Base-by-base conservation (phyloP, 2,797 vertebrate genomes). In the Thaleichthys pacificus region DNA sequence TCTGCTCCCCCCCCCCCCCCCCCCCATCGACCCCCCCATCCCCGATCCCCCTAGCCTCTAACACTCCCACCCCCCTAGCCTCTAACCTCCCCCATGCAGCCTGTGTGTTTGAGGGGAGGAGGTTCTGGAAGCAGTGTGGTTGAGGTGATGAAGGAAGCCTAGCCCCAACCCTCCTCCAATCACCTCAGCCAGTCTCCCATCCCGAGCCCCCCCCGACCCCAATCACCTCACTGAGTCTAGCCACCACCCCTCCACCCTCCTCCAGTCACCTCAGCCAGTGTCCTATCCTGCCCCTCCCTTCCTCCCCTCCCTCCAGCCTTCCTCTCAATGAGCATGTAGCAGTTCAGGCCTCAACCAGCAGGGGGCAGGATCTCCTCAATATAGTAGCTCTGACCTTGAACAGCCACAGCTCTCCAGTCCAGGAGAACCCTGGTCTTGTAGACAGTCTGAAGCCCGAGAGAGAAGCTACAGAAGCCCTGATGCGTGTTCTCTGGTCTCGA, bases 241-340 rank as follows among this genome's bases (percentile, higher is more conserved):
- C 38, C 38, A 42, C 24, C 17, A 49, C 66, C 56, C 68, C 56
- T 61, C 71, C 70, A 75, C 64, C 17, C 22, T 61, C 35, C 77
- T 81, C 6, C 11, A 24, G 61, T 79, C 76, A 66, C 71, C 32
- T 62, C 77, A 65, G 77, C 42, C 38, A 47, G 2, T 7, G 57
- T 32, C 47, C 63, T 79, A 4, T 72, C 30, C 61, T 66, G 75
- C 78, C 69, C 35, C 68, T 80, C 78, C 54, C 9, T 38, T 70
- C 58, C 7, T 80, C 78, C 54, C 32, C 47, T 71, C 58, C 7
- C 42, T 47, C 54, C 75, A 80, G 71, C 75, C 78, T 78, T 72
- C 84, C 78, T 88, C 79, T 85, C 81, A 85, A 73, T 88, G 75
- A 83, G 91, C 86, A 93, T 90, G 91, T 92, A 93, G 92, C 91